Base-by-base conservation (phyloP, 2,888 invertebrate genomes). In the Callosobruchus maculatus region DNA sequence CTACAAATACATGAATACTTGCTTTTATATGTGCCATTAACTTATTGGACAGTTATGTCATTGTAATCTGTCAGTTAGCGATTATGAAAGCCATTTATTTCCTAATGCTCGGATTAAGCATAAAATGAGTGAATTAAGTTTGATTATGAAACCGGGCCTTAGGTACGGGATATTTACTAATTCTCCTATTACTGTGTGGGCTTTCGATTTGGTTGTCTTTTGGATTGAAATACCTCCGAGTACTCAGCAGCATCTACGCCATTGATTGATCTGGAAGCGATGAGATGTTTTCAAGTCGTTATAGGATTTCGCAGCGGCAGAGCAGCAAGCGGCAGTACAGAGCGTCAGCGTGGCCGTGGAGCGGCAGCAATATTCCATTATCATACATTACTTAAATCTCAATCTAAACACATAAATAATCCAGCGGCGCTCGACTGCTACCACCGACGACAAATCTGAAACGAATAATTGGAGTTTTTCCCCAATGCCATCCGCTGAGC, bases 401-500 rank as follows among this genome's bases (percentile, higher is more conserved):
- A 84, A 84, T 84, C 84, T 84, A 83, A 84, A 84, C 83, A 83
- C 84, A 84, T 84, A 84, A 84, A 84, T 84, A 84, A 81, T 82
- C 81, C 77, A 83, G 78, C 72, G 77, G 77, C 2, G 68, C 21
- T 22, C 68, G 22, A 68, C 68, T 22, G 20, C 68, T 22, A 80
- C 77, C 77, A 76, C 77, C 77, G 77, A 79, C 79, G 83, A 83
- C 83, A 83, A 82, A 81, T 84, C 83, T 78, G 82, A 78, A 80
- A 76, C 77, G 79, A 78, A 83, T 83, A 83, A 83, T 83, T 83
- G 83, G 81, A 82, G 78, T 81, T 81, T 82, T 81, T 80, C 79
- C 80, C 76, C 76, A 76, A 74, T 78, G 31, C 68, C 21, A 21
- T 21, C 22, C 3, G 49, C 31, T 4, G 22, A 71, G 22, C 74